Evolutionary conservation across 1,140 invertebrate genomes (phyloP), one percentile per base, ranked within the genome.

Genomic region (Coptotermes formosanus): DNA sequence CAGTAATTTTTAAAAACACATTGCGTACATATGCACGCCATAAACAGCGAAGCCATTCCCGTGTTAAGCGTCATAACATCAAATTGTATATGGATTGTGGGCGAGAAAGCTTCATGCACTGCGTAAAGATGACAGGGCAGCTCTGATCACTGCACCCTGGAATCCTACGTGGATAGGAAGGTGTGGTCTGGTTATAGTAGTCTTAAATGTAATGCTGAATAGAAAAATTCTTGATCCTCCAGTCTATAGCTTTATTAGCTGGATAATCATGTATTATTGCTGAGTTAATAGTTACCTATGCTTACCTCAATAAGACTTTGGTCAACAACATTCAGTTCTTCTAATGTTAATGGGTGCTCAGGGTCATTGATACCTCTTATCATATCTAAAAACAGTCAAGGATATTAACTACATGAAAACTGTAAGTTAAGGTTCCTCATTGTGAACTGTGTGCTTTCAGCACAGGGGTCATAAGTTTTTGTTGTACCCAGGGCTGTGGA

Each of bases 291-390:
- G 9, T 48, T 55, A 21, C 19, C 52, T 82, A 48, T 87, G 88
- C 90, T 90, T 90, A 96, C 95, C 86, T 93, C 91, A 43, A 99
- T 95, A 82, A 97, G 93, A 88, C 94, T 94, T 89, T 98, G 94
- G 89, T 98, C 95, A 0, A 99, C 95, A 11, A 99, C 98, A 91
- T 98, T 96, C 8, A 99, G 91, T 91, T 99, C 96, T 91, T 99
- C 99, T 14, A 99, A 91, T 0, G 98, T 97, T 19, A 99, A 91
- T 0, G 99, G 99, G 93, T 99, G 99, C 92, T 99, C 99, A 0
- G 99, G 99, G 92, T 99, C 99, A 90, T 97, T 98, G 3, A 99
- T 99, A 89, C 95, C 94, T 64, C 98, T 94, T 87, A 99, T 97
- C 64, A 99, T 91, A 93, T 99, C 96, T 97, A 19, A 16, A 4